phyloP scores from a whole-genome alignment of 2,888 invertebrate species.

The Lomographa bimaculata region DNA sequence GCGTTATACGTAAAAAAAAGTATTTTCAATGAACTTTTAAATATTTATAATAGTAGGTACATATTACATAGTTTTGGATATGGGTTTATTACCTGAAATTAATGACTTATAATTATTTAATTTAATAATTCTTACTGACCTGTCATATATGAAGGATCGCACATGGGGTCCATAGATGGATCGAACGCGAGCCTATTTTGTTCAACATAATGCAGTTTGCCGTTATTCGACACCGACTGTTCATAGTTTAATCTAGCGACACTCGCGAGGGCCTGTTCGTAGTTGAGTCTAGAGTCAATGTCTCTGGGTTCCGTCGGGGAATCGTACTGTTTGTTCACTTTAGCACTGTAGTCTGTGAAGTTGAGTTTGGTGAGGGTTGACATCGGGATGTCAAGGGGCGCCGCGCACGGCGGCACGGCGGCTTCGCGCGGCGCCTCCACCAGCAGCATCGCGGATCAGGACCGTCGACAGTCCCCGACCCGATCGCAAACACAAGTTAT shows the following conservation, averaged over 20 bases:
- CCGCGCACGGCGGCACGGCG: slow-evolving; percentile 84
- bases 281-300: slow-evolving; percentile 58
- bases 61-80: too few relatives aligned
- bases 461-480: slow-evolving; percentile 56
- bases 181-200: slow-evolving; percentile 69
- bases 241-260: slow-evolving; percentile 68
- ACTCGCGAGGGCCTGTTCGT: slow-evolving; percentile 67
- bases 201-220: slow-evolving; percentile 65
- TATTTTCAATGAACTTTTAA: too few relatives aligned
- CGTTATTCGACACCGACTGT: slow-evolving; percentile 58
- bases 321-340: slow-evolving; percentile 70
- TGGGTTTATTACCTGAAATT: too few relatives aligned
- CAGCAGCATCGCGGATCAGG: slow-evolving; percentile 88
- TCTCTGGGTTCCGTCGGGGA: slow-evolving; percentile 56
- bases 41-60: too few relatives aligned
- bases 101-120: too few relatives aligned
- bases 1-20: too few relatives aligned
- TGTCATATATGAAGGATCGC: slow-evolving; percentile 66
- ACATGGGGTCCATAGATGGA: slow-evolving; percentile 63
- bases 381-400: slow-evolving; percentile 73
- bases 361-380: slow-evolving; percentile 72
- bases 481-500: too few relatives aligned
- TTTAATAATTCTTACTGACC: too few relatives aligned
- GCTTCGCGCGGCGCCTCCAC: slow-evolving; percentile 90
- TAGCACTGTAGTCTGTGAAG: slow-evolving; percentile 78